Conservation (phyloP, 2,888 invertebrate species). For the Stenchaetothrips biformis region DNA sequence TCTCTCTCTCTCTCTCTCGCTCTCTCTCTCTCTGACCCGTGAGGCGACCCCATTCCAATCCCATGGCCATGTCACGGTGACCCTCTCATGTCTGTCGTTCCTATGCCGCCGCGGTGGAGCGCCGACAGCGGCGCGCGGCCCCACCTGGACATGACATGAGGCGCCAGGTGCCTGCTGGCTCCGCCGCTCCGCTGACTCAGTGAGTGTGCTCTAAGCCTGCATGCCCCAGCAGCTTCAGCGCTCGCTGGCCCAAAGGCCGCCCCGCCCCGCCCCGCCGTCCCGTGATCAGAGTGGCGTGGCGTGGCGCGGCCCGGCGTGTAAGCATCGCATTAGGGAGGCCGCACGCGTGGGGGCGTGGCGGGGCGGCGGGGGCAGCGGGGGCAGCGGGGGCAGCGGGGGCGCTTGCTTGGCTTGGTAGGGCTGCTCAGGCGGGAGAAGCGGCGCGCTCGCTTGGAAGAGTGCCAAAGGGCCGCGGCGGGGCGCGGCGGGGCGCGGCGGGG, state of each 20-base stretch:
- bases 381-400: background rate
- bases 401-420: background rate
- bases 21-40: no score
- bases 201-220: background rate
- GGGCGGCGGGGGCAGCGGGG: background rate
- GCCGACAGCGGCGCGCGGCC: no score
- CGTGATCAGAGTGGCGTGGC: background rate
- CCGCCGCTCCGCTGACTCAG: no score
- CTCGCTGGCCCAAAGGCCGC: background rate
- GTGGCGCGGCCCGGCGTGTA: background rate
- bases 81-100: no score
- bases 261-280: background rate
- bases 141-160: no score
- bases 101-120: no score
- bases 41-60: no score
- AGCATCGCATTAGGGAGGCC: background rate
- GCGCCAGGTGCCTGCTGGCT: no score
- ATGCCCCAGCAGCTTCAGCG: background rate
- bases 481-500: no score
- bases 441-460: background rate
- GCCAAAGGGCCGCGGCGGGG: background rate
- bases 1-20: no score
- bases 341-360: background rate
- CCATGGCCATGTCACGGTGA: no score
- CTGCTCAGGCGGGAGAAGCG: background rate